A percentile compares a stretch with the other conserved stretches of the same genome.
These are phyloP conservation scores for Euproctis similis DNA, from an alignment of 2,888 invertebrate species.

Conservation along the genomic window DNA sequence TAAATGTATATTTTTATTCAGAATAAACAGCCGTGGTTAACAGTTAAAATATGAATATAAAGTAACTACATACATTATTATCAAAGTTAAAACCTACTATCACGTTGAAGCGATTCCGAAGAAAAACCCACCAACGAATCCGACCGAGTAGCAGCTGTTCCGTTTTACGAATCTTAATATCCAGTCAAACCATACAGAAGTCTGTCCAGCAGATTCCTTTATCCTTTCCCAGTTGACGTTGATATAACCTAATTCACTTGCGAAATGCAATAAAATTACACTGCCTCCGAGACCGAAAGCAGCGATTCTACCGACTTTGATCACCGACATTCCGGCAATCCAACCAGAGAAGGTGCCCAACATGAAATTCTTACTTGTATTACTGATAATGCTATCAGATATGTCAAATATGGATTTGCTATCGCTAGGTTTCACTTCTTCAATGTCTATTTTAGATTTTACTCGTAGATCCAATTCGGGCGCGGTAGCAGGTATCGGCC, in stretches of 20 bases:
- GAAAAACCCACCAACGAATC: conserved; percentile 89
- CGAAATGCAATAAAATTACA: conserved; percentile 89
- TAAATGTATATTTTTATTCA: too few relatives aligned
- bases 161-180: conserved; percentile 76
- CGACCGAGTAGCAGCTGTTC: conserved; percentile 83
- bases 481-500: conserved; percentile 34
- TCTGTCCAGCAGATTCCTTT: conserved; percentile 82
- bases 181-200: conserved; percentile 84
- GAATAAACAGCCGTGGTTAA: too few relatives aligned
- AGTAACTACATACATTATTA: too few relatives aligned
- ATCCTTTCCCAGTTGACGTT: conserved; percentile 92
- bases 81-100: too few relatives aligned
- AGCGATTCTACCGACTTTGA: conserved; percentile 90
- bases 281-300: conserved; percentile 93
- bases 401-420: conserved; percentile 25
- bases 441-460: conserved; percentile 7
- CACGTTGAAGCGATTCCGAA: conserved; percentile 83
- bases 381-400: conserved; percentile 35
- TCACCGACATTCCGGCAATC: conserved; percentile 83
- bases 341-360: conserved; percentile 62
- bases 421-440: conserved; percentile 30
- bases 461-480: conserved; percentile 3
- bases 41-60: too few relatives aligned
- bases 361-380: conserved; percentile 41
- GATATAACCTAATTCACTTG: conserved; percentile 91